Evolutionary conservation across 2,888 invertebrate species (phyloP).

Genomic region (Iphiclides podalirius): DNA sequence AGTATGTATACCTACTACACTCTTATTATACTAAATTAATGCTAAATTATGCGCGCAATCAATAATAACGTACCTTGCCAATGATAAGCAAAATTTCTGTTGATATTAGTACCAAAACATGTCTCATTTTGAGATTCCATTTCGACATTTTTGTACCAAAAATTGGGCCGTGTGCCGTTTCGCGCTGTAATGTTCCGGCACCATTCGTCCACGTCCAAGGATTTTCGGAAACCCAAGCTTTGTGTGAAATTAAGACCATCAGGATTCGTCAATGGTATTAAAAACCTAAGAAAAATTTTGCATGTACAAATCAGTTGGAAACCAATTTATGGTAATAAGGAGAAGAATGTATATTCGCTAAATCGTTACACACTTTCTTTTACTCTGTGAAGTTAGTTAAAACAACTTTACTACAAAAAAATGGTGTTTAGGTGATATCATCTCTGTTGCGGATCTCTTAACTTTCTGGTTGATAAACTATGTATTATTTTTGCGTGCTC

Average conservation of each 20-base stretch:
- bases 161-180: conserved; percentile 41
- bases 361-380: no score
- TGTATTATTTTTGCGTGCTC: no score
- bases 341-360: no score
- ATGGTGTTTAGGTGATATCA: no score
- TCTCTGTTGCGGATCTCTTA: no score
- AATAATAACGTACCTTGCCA: conserved; percentile 59
- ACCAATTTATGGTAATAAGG: no score
- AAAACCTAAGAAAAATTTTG: conserved; percentile 47
- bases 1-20: no score
- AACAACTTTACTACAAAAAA: no score
- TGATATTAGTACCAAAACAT: conserved; percentile 67
- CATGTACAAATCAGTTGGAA: neutral
- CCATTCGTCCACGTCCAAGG: conserved; percentile 49
- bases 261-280: conserved; percentile 67
- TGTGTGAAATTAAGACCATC: conserved; percentile 63
- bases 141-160: conserved; percentile 69
- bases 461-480: no score
- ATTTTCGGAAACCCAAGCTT: conserved; percentile 35
- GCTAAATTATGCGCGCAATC: no score
- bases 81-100: conserved; percentile 71
- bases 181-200: conserved; percentile 48
- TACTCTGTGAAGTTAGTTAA: no score
- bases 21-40: no score
- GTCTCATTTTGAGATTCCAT: conserved; percentile 34